Conservation (phyloP, 2,888 invertebrate species). For the Scelioninae gen. 1 region DNA sequence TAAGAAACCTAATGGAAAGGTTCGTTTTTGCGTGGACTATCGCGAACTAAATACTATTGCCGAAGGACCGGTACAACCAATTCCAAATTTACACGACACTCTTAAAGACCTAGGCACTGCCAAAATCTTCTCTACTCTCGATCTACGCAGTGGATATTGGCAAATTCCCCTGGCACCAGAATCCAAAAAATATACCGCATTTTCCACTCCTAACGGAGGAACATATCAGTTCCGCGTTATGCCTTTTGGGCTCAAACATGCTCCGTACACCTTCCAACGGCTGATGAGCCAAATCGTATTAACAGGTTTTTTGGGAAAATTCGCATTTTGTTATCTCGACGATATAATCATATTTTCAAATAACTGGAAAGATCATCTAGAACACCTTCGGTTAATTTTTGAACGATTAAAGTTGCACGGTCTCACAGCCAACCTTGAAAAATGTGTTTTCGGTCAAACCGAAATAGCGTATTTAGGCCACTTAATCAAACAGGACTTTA, state of each 20-base stretch:
- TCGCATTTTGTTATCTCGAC: too few relatives aligned
- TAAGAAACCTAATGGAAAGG: background rate
- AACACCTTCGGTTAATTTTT: conserved; percentile 62
- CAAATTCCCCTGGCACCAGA: conserved; percentile 69
- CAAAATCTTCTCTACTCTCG: conserved; percentile 72
- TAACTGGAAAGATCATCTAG: conserved; percentile 66
- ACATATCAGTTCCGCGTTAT: conserved; percentile 73
- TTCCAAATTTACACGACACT: conserved; percentile 71
- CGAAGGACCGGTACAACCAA: conserved; percentile 56
- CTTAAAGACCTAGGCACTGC: conserved; percentile 72
- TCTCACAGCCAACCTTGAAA: conserved; percentile 14
- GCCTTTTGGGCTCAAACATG: conserved; percentile 74
- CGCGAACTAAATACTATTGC: conserved; percentile 52
- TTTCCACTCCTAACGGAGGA: too few relatives aligned
- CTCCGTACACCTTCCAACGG: conserved; percentile 71
- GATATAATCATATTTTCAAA: too few relatives aligned
- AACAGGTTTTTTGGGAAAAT: conserved; percentile 57
- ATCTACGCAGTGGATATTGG: conserved; percentile 76
- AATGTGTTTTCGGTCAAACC: conserved; percentile 62
- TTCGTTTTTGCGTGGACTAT: too few relatives aligned
- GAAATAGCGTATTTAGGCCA: conserved; percentile 73
- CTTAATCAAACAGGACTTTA: conserved; percentile 7
- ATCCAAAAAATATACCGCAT: conserved; percentile 27
- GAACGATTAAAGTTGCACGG: conserved; percentile 66
- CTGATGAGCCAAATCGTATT: too few relatives aligned